Evolutionary conservation across 2,797 vertebrate species (phyloP), one percentile per base, ranked within the genome.

Genomic region (Ctenopoma multispine): DNA sequence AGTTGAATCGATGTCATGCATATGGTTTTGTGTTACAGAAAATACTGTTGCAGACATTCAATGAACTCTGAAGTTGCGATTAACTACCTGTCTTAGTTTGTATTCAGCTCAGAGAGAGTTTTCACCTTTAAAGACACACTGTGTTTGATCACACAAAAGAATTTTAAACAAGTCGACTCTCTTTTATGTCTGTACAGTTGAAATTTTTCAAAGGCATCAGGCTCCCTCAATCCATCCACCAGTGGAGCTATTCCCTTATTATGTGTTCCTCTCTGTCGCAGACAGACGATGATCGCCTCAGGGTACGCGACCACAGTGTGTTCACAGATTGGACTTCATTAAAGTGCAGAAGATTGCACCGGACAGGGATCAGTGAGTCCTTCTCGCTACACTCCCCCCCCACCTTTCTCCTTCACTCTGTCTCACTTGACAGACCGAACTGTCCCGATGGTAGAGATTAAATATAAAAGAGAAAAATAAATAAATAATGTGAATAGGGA

Each of bases 311-410:
- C 84, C 89, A 79, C 76, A 64, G 77, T 60, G 82, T 80, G 68
- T 80, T 90, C 90, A 84, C 88, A 91, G 90, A 92, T 92, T 87
- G 90, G 87, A 91, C 90, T 92, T 92, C 87, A 93, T 93, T 91
- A 91, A 90, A 89, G 80, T 47, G 48, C 82, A 83, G 80, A 91
- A 82, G 83, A 93, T 89, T 90, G 84, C 78, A 75, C 80, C 36
- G 80, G 91, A 90, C 90, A 82, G 83, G 87, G 87, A 91, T 89
- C 88, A 84, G 72, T 80, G 79, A 67, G 47, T 55, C 64, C 72
- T 59, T 47, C 65, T 55, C 64, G 31, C 58, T 54, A 18, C 61
- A 49, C 40, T 17, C 47, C 27, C 23, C 48, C 68, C 69, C 36
- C 48, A 62, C 63, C 59, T 80, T 56, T 74, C 36, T 63, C 75